A percentile compares a stretch with the other conserved stretches of the same genome.
Evolutionary conservation across 2,113 vertebrate species (phyloP).

Genomic region (Hippocampus mohnikei): DNA sequence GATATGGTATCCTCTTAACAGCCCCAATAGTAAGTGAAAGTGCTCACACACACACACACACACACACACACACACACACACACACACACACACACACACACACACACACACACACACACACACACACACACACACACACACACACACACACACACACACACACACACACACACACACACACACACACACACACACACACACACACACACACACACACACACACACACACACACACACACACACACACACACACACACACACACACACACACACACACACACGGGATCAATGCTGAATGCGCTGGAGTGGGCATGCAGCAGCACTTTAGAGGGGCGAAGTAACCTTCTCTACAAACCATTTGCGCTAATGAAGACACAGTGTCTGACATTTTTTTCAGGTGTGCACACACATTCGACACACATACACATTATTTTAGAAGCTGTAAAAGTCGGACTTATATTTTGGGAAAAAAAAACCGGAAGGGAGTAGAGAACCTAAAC

Average conservation of each 20-base stretch:
- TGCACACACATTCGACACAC: not conserved
- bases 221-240: no score
- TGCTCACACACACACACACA: not conserved
- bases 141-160: not conserved
- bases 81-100: no score
- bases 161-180: not conserved
- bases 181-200: no score
- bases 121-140: not conserved
- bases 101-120: no score
- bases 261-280: not conserved
- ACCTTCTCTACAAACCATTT: not conserved
- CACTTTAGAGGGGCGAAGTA: not conserved
- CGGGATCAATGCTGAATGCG: not conserved
- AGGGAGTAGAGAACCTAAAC: no score
- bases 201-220: no score
- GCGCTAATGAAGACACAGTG: not conserved
- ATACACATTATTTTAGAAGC: not conserved
- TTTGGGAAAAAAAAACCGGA: no score
- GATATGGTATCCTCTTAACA: not conserved
- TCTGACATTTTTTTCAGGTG: not conserved
- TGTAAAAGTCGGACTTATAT: not conserved
- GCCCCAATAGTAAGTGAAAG: not conserved
- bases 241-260: not conserved
- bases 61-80: no score
- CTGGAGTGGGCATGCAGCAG: not conserved